These are phyloP conservation scores for Eupithecia vulgata DNA, from an alignment of 2,888 invertebrate species.

Conservation along the genomic window DNA sequence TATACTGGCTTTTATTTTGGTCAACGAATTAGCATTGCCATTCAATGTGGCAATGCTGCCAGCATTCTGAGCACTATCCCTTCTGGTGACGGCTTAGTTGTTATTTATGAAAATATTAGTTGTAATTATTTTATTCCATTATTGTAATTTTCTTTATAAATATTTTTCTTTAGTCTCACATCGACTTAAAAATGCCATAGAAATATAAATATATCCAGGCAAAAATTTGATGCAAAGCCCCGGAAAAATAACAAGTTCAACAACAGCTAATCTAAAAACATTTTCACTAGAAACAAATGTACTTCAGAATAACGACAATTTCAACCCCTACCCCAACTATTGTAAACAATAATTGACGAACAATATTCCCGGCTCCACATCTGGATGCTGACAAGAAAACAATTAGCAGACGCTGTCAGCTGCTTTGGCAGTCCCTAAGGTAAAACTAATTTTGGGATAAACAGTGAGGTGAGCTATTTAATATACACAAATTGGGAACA, in stretches of 20 bases:
- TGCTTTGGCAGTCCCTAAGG: constrained; percentile 37
- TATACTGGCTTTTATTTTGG: too few species aligned
- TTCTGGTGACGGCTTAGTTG: too few species aligned
- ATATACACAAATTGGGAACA: not conserved
- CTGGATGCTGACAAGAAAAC: constrained; percentile 62
- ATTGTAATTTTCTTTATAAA: too few species aligned
- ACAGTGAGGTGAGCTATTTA: not conserved
- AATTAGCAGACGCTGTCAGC: constrained; percentile 48
- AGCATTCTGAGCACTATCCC: too few species aligned
- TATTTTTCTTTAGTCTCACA: too few species aligned
- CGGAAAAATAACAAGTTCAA: not conserved
- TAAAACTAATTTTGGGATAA: constrained; percentile 15
- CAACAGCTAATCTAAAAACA: too few species aligned
- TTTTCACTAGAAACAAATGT: not conserved
- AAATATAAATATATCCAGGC: too few species aligned
- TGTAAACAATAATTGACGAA: constrained; percentile 61
- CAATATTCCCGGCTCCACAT: constrained; percentile 61
- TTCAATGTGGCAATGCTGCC: too few species aligned
- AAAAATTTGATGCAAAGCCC: not conserved
- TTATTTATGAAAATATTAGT: too few species aligned
- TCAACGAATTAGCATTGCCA: too few species aligned
- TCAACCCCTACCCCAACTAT: constrained; percentile 51
- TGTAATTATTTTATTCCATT: too few species aligned
- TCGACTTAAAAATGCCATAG: too few species aligned
- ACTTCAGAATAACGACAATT: not conserved